phyloP scores from a whole-genome alignment of 2,888 invertebrate genomes.

The Augiades crinisus region DNA sequence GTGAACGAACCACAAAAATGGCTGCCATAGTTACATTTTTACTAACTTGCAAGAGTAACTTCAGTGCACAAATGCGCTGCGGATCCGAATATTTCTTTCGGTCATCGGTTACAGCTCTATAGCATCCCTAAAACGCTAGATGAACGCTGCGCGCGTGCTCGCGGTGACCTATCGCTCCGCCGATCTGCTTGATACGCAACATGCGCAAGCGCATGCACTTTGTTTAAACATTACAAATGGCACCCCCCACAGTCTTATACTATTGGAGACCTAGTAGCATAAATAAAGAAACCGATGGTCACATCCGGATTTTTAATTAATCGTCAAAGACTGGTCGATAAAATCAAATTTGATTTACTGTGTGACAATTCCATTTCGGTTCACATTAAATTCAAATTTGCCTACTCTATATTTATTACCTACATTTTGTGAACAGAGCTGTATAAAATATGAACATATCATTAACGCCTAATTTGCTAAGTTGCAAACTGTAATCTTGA shows the following conservation, averaged over 20 bases:
- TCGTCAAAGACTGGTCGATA: constrained; percentile 28
- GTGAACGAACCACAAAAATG: too few relatives aligned
- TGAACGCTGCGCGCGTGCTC: constrained; percentile 47
- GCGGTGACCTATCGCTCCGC: constrained; percentile 50
- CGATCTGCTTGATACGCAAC: constrained; percentile 52
- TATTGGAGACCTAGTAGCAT: constrained; percentile 40
- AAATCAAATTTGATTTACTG: constrained; percentile 15
- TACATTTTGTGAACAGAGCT: neutral
- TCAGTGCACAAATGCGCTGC: too few relatives aligned
- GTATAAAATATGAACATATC: too few relatives aligned
- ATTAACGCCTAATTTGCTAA: too few relatives aligned
- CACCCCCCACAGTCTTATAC: constrained; percentile 59
- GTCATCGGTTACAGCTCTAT: neutral
- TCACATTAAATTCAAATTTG: neutral
- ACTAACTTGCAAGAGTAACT: too few relatives aligned
- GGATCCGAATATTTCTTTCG: neutral
- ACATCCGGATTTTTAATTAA: constrained; percentile 37
- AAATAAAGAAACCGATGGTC: constrained; percentile 37
- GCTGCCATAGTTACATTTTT: too few relatives aligned
- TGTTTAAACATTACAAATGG: constrained; percentile 55
- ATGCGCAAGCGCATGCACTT: constrained; percentile 49
- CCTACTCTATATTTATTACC: neutral
- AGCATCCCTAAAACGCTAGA: constrained; percentile 35
- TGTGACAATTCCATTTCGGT: neutral
- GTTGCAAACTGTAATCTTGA: neutral